phyloP scores from a whole-genome alignment of 2,113 vertebrate species.

The Mesitornis unicolor region DNA sequence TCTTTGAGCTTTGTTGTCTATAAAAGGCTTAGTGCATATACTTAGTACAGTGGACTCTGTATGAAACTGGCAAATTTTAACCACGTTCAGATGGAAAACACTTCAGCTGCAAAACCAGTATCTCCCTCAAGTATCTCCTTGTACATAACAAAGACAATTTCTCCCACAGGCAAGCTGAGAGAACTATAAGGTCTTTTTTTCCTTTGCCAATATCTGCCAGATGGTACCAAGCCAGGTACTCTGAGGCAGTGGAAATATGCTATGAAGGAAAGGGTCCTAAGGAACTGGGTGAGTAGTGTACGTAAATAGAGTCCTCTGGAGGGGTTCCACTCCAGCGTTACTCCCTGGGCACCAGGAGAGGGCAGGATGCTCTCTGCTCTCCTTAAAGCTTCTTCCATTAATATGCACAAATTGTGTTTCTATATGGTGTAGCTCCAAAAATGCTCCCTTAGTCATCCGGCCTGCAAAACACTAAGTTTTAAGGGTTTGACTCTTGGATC shows the following conservation, averaged over 20 bases:
- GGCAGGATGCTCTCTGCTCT: neutral
- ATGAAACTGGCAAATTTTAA: neutral
- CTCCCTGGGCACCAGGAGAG: neutral
- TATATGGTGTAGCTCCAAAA: neutral
- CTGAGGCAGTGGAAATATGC: neutral
- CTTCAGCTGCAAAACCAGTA: neutral
- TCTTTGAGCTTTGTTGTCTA: neutral
- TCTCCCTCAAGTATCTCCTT: neutral
- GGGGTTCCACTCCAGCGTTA: neutral
- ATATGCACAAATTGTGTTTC: neutral
- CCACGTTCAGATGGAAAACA: neutral
- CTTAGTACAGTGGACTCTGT: neutral
- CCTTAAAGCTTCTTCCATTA: neutral
- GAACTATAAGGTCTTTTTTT: neutral
- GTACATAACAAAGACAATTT: neutral
- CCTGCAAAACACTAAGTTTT: neutral
- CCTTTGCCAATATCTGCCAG: neutral
- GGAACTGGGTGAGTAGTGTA: neutral
- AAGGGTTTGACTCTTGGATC: neutral
- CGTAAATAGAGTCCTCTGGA: neutral
- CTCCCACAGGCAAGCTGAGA: neutral
- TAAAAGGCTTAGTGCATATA: neutral
- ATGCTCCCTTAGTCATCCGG: neutral
- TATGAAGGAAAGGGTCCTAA: neutral
- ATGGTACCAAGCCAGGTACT: neutral